Evolutionary conservation across 2,888 invertebrate genomes (phyloP).

Genomic region (Ptychoptera contaminata): DNA sequence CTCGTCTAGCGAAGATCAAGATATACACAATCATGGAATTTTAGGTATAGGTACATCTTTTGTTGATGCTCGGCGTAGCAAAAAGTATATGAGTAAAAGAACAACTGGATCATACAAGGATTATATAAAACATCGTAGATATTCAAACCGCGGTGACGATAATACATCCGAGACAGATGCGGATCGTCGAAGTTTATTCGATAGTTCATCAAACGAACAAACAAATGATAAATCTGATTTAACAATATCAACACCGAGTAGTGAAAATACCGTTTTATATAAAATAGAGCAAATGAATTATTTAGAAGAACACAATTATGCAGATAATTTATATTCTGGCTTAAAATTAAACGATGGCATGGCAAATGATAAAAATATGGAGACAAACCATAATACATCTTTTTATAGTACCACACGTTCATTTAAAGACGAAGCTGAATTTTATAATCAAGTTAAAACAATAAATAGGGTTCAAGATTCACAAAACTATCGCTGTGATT

Average conservation of each 20-base stretch:
- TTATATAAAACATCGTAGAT: slow-evolving; percentile 1
- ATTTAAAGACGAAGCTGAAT: too few relatives aligned
- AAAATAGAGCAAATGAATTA: background rate
- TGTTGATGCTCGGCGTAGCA: slow-evolving; percentile 28
- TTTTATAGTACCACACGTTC: too few relatives aligned
- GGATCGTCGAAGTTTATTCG: background rate
- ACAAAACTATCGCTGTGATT: background rate
- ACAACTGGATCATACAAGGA: slow-evolving; percentile 29
- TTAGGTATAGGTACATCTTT: slow-evolving; percentile 14
- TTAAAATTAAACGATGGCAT: too few relatives aligned
- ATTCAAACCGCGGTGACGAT: background rate
- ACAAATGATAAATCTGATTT: background rate
- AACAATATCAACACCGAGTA: background rate
- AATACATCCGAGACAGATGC: slow-evolving; percentile 2
- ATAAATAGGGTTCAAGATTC: background rate
- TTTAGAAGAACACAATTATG: too few relatives aligned
- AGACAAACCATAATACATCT: background rate
- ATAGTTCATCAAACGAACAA: background rate
- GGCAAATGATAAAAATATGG: slow-evolving; percentile 12
- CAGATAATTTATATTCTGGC: too few relatives aligned
- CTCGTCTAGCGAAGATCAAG: slow-evolving; percentile 30
- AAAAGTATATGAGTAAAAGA: slow-evolving; percentile 30
- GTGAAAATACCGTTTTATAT: slow-evolving; percentile 13
- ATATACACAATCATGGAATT: slow-evolving; percentile 20
- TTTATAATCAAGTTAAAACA: background rate